Evolutionary conservation across 2,888 invertebrate genomes (phyloP), one percentile per base, ranked within the genome.

Genomic region (Lasioglossum calceatum): DNA sequence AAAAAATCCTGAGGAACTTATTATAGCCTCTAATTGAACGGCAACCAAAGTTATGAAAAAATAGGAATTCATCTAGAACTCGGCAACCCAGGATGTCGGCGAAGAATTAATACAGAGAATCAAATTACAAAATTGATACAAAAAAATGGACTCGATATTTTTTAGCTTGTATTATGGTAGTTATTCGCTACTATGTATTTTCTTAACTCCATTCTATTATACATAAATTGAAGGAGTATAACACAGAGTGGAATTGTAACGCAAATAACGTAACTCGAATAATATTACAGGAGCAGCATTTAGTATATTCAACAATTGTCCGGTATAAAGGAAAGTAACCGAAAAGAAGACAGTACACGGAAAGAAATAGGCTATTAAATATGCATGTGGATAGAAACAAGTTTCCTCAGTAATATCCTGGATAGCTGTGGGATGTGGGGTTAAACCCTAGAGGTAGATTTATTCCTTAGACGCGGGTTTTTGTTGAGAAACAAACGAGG

Each of bases 401-500:
- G 58, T 71, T 61, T 50, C 2, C 71, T 16, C 61, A 3, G 76
- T 23, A 77, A 81, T 80, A 50, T 67, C 27, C 70, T 10, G 71
- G 42, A 54, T n/a, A 75, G 75, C 23, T 12, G 8, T 19, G 42
- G 27, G 71, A 72, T 39, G 58, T 27, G 39, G 32, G 70, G 16
- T 10, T 84, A 79, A 76, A 79, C 44, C 47, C 72, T 64, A 23
- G 54, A 54, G 71, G 76, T 84, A 64, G 85, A 72, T 85, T 75
- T 84, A 76, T 27, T 75, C 27, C 61, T 79, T 79, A 72, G 79
- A 42, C 39, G 19, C 27, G 14, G 76, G 67, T 85, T 84, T 85
- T 85, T 85, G 58, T 85, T 44, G 85, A 58, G 85, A 79, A 76
- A 79, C 32, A 85, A 77, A 71, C 67, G 75, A 27, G 54, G 71